A percentile compares a stretch with the other conserved stretches of the same genome.
These are phyloP conservation scores for Xylota sylvarum DNA, from an alignment of 2,888 invertebrate genomes.

Conservation along the genomic window DNA sequence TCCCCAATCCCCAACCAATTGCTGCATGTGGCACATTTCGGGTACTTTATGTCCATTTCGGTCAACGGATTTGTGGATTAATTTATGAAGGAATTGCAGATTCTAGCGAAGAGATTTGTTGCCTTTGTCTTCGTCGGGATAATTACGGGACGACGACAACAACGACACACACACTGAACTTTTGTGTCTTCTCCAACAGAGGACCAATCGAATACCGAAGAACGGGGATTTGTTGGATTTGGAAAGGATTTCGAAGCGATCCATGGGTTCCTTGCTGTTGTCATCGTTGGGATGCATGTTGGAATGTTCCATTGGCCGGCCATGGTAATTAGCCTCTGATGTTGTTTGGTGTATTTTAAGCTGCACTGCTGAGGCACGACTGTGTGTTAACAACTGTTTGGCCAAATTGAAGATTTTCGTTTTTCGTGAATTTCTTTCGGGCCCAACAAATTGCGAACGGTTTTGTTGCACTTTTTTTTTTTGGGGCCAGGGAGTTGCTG, in stretches of 20 bases:
- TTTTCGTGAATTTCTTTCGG: slow-evolving; percentile 6
- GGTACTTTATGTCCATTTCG: slow-evolving; percentile 69
- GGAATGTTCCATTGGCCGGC: slow-evolving; percentile 59
- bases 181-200: slow-evolving; percentile 3
- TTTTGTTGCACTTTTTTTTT: slow-evolving; percentile 19
- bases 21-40: slow-evolving; percentile 55
- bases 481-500: slow-evolving; percentile 17
- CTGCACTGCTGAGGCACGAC: slow-evolving; percentile 41
- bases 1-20: neutral
- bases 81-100: slow-evolving; percentile 69
- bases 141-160: slow-evolving; percentile 49
- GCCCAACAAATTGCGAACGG: slow-evolving; percentile 60
- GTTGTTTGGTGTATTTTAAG: slow-evolving; percentile 35
- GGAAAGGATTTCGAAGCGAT: slow-evolving; percentile 20
- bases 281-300: slow-evolving; percentile 58
- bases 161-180: slow-evolving; percentile 32
- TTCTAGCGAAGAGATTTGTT: slow-evolving; percentile 63
- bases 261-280: slow-evolving; percentile 36
- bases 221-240: slow-evolving; percentile 26
- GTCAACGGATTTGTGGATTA: slow-evolving; percentile 70
- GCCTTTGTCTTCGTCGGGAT: slow-evolving; percentile 49
- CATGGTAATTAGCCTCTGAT: slow-evolving; percentile 69
- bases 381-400: slow-evolving; percentile 62
- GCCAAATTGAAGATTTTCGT: slow-evolving; percentile 54
- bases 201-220: slow-evolving; percentile 38